Conservation (phyloP, 2,113 vertebrate species). For the Dryoscopus gambensis region DNA sequence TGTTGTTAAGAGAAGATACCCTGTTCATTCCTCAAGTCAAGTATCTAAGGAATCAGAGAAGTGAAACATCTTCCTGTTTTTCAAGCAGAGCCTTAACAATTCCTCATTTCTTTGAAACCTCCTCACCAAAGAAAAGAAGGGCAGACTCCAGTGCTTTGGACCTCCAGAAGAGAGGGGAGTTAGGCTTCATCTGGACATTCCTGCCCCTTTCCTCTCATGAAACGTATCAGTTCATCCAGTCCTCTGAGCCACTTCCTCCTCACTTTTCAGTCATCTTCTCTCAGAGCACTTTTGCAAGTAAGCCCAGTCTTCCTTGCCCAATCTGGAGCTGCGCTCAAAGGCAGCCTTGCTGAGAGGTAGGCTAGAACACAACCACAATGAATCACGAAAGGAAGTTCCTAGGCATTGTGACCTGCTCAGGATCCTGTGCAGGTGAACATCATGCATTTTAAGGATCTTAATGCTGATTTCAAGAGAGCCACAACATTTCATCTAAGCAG, state of each 20-base stretch:
- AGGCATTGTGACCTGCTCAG: background rate
- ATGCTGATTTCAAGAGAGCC: background rate
- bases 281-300: background rate
- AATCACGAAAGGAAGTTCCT: background rate
- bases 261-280: background rate
- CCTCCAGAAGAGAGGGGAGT: background rate
- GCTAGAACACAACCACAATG: fast-evolving
- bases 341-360: background rate
- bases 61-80: background rate
- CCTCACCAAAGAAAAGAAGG: background rate
- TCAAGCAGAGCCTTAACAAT: background rate
- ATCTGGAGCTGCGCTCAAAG: background rate
- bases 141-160: background rate
- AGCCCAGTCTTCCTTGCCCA: background rate
- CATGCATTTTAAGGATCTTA: background rate
- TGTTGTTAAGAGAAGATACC: background rate
- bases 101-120: background rate
- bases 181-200: background rate
- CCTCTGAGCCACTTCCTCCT: constrained; percentile 31
- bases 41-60: background rate
- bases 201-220: background rate
- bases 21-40: background rate
- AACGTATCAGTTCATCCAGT: background rate
- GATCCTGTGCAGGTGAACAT: background rate
- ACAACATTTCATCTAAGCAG: background rate